These are phyloP conservation scores for Dryadula phaetusa DNA, from an alignment of 2,888 invertebrate species.

Conservation along the genomic window DNA sequence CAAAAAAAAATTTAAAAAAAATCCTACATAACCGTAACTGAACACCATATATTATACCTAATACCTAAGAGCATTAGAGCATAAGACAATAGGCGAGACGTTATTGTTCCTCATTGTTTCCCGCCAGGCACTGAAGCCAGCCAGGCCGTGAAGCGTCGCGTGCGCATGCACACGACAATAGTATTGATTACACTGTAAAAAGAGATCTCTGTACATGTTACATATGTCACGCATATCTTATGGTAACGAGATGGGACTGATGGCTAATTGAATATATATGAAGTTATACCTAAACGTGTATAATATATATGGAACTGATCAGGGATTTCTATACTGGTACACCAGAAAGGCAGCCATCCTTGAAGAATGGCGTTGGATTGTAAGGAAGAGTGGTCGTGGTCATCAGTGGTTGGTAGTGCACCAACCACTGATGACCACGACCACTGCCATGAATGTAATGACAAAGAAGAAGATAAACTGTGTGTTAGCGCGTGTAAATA, in stretches of 20 bases:
- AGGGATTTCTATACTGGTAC: too few species aligned
- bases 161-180: slow-evolving; percentile 34
- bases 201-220: slow-evolving; percentile 1
- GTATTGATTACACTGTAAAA: slow-evolving; percentile 29
- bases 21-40: slow-evolving; percentile 5
- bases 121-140: slow-evolving; percentile 8
- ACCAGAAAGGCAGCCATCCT: too few species aligned
- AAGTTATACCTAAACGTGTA: too few species aligned
- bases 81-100: slow-evolving; percentile 33
- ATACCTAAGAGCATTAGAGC: slow-evolving; percentile 22
- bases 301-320: too few species aligned
- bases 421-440: too few species aligned
- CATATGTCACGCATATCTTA: slow-evolving; percentile 11
- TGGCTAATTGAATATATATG: neutral
- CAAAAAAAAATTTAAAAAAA: neutral
- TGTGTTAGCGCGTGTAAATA: too few species aligned
- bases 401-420: too few species aligned
- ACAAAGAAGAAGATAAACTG: too few species aligned
- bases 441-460: too few species aligned
- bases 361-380: too few species aligned
- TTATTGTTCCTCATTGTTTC: slow-evolving; percentile 35
- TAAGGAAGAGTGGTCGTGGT: too few species aligned
- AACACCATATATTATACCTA: slow-evolving; percentile 11
- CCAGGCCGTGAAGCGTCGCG: slow-evolving; percentile 36
- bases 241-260: neutral